Conservation (phyloP, 2,113 vertebrate genomes). For the Plestiodon gilberti region DNA sequence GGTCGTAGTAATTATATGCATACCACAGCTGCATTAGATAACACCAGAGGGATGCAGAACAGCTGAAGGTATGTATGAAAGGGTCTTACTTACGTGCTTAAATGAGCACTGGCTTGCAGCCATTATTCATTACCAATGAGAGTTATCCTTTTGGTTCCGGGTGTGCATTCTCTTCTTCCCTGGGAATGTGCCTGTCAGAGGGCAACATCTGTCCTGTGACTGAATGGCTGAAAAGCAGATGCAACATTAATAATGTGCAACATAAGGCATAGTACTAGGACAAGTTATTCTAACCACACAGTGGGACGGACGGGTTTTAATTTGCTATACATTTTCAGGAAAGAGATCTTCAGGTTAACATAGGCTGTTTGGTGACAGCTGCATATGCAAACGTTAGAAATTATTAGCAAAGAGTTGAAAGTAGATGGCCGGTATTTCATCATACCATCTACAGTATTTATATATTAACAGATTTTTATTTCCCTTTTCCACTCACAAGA, state of each 20-base stretch:
- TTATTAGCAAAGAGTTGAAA: background rate
- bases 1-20: background rate
- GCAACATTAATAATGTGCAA: background rate
- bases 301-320: background rate
- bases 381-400: background rate
- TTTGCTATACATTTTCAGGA: background rate
- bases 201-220: background rate
- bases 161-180: background rate
- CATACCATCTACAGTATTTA: too few species aligned
- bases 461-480: too few species aligned
- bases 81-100: background rate
- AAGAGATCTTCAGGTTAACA: background rate
- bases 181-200: background rate
- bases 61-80: background rate
- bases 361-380: background rate
- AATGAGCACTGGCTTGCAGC: background rate
- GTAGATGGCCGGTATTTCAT: background rate
- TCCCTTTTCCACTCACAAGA: too few species aligned
- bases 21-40: background rate
- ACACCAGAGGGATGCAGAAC: background rate
- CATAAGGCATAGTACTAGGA: too few species aligned
- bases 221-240: background rate
- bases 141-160: background rate
- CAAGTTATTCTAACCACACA: background rate
- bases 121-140: background rate